Evolutionary conservation across 2,113 vertebrate genomes (phyloP).

Genomic region (Hemibagrus wyckioides): DNA sequence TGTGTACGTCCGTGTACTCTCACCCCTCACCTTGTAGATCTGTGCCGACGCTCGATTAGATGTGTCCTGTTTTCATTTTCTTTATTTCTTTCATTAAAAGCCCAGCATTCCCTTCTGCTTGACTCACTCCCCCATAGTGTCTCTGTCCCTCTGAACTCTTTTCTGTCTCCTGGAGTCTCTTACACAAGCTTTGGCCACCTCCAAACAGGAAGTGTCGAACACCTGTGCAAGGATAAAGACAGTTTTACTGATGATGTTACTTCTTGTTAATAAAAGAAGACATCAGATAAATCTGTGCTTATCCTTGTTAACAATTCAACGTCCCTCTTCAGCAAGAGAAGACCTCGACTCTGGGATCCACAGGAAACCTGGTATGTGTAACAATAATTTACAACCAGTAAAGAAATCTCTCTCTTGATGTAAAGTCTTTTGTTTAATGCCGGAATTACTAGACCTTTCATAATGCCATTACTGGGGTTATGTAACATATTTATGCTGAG

Average conservation of each 20-base stretch:
- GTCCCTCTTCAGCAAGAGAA: conserved; percentile 63
- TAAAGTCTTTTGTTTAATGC: background rate
- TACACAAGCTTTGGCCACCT: conserved; percentile 57
- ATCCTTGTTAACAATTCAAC: conserved; percentile 77
- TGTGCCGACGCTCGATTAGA: conserved; percentile 47
- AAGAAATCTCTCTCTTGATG: background rate
- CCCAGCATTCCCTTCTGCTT: conserved; percentile 43
- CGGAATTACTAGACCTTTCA: background rate
- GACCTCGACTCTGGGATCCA: conserved; percentile 52
- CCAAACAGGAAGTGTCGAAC: conserved; percentile 66
- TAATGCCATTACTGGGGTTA: background rate
- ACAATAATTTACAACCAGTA: conserved; percentile 24
- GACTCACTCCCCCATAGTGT: conserved; percentile 39
- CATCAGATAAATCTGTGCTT: conserved; percentile 87
- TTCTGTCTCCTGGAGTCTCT: conserved; percentile 59
- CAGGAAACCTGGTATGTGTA: conserved; percentile 42
- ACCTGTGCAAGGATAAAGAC: conserved; percentile 79
- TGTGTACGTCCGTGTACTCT: conserved; percentile 58
- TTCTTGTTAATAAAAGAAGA: conserved; percentile 83
- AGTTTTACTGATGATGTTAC: conserved; percentile 84
- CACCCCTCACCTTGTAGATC: conserved; percentile 54
- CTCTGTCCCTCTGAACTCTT: conserved; percentile 50
- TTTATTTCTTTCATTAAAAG: conserved; percentile 35
- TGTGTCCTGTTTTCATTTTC: conserved; percentile 24
- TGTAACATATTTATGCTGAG: background rate